Base-by-base conservation (phyloP, 2,113 vertebrate species). In the Tylochromis polylepis region DNA sequence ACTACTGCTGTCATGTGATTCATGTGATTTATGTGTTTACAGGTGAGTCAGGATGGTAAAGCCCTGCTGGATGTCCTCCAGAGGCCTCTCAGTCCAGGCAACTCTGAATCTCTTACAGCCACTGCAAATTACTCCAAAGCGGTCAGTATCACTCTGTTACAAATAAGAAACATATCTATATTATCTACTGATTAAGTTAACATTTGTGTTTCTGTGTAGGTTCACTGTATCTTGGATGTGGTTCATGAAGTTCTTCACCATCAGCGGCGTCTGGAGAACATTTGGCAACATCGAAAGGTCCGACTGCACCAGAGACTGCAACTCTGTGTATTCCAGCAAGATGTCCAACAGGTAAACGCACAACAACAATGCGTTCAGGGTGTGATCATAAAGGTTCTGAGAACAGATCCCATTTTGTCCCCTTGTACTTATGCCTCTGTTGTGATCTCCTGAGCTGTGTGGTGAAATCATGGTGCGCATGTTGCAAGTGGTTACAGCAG, bases 41-140 rank as follows among this genome's bases (percentile, higher is more conserved):
- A 99, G 99, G 98, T 99, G 31, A 99, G 99, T 94, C 98, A 99
- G 93, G 98, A 99, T 70, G 99, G 99, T 65, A 99, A 99, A 95
- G 98, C 98, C 3, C 91, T 99, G 31, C 84, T 99, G 95, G 99
- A 99, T 82, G 98, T 99, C 57, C 96, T 99, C 11, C 98, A 99
- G 94, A 97, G 99, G 55, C 99, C 99, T 11, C 94, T 99, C 93
- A 97, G 99, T 88, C 99, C 99, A 1, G 97, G 97, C 16, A 99
- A 99, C 94, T 97, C 98, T 0, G 98, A 99, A 67, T 99, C 98
- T 11, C 97, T 99, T 89, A 99, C 99, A 1, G 99, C 99, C 53
- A 98, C 98, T 7, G 99, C 99, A 83, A 99, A 99, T 93, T 99
- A 99, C 94, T 99, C 99, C 93, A 98, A 99, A 94, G 98, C 99